phyloP scores from a whole-genome alignment of 2,888 invertebrate genomes.

The Brachyptera putata region DNA sequence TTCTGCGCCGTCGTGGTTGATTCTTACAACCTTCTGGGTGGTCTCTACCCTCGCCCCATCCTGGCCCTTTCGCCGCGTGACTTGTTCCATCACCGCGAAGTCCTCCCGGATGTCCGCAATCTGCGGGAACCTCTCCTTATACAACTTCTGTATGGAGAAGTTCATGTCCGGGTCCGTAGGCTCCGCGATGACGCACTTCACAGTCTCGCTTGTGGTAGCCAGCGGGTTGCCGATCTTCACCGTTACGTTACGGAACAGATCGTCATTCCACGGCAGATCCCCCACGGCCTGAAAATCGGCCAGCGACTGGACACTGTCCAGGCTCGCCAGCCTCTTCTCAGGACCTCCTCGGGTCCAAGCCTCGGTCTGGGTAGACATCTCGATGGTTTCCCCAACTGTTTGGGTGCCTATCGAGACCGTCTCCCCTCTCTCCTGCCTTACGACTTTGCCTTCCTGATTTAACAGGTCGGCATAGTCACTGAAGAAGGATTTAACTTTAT shows the following conservation, averaged over 20 bases:
- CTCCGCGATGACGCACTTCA: neutral
- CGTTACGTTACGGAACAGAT: neutral
- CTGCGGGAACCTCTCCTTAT: neutral
- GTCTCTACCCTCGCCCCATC: neutral
- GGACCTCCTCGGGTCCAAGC: neutral
- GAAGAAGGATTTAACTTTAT: too few relatives aligned
- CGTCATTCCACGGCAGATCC: neutral
- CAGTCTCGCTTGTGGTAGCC: neutral
- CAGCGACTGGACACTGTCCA: too few relatives aligned
- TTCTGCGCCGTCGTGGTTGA: too few relatives aligned
- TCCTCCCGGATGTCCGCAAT: neutral
- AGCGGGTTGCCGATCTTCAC: neutral
- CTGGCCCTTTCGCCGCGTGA: neutral
- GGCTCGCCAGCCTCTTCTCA: neutral
- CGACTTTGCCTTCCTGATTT: neutral
- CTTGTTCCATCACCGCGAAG: neutral
- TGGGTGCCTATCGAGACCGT: neutral
- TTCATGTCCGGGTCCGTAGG: neutral
- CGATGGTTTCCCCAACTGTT: neutral
- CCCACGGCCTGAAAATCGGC: too few relatives aligned
- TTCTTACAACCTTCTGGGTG: too few relatives aligned
- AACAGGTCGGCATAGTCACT: neutral
- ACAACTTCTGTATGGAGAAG: neutral
- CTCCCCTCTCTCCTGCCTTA: neutral
- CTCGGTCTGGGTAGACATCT: neutral